Evolutionary conservation across 2,113 vertebrate species (phyloP).

Genomic region (Prionailurus bengalensis): DNA sequence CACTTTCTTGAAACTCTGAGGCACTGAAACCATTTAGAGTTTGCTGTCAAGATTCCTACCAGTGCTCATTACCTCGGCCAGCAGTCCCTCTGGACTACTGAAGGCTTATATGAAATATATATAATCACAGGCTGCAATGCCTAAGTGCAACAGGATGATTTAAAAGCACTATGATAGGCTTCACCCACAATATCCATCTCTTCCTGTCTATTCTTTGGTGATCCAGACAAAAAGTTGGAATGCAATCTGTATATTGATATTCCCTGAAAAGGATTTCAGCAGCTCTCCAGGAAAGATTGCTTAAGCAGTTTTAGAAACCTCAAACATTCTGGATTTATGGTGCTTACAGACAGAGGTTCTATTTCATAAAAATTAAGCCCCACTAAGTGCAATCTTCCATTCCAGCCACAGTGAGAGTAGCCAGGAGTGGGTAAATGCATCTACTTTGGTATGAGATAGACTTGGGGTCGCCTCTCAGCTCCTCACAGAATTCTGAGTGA

Average conservation of each 20-base stretch:
- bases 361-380: conserved; percentile 44
- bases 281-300: conserved; percentile 37
- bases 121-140: conserved; percentile 51
- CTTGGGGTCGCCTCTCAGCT: not conserved
- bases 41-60: conserved; percentile 60
- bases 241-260: conserved; percentile 64
- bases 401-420: not conserved
- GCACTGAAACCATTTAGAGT: conserved; percentile 42
- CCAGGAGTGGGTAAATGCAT: not conserved
- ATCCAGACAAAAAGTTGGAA: conserved; percentile 53
- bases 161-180: conserved; percentile 54
- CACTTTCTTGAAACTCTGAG: conserved; percentile 24
- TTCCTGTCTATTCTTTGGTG: conserved; percentile 54
- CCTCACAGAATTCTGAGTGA: not conserved
- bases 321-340: conserved; percentile 23
- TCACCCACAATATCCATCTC: conserved; percentile 60
- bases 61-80: conserved; percentile 55
- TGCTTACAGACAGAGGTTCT: not conserved
- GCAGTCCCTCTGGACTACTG: not conserved
- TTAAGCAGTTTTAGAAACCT: conserved; percentile 51
- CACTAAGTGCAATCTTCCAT: not conserved
- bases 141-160: conserved; percentile 39
- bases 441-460: not conserved
- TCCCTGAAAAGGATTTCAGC: conserved; percentile 59
- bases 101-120: conserved; percentile 62